Percentiles rank a stretch among this genome's conserved stretches.
These are phyloP conservation scores for Brachypalpus laphriformis DNA, from an alignment of 2,888 invertebrate genomes.

Conservation along the genomic window DNA sequence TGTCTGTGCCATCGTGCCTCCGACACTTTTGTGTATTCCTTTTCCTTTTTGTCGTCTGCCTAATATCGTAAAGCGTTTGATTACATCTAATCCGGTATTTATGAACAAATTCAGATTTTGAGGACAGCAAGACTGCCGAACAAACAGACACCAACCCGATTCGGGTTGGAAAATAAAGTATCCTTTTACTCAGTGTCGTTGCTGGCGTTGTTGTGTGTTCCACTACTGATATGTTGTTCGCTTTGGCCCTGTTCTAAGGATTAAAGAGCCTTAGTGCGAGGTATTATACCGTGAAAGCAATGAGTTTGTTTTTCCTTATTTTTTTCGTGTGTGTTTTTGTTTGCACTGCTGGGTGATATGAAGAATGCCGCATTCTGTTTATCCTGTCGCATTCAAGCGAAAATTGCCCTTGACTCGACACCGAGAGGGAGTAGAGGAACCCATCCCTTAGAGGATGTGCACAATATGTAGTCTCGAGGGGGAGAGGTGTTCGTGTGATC, in stretches of 20 bases:
- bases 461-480: conserved; percentile 2
- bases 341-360: conserved; percentile 23
- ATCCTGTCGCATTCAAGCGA: conserved; percentile 51
- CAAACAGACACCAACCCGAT: conserved; percentile 32
- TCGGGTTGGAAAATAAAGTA: neutral
- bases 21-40: conserved; percentile 41
- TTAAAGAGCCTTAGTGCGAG: conserved; percentile 41
- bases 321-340: conserved; percentile 3
- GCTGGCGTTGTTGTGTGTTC: conserved; percentile 13
- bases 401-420: conserved; percentile 55
- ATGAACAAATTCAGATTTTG: conserved; percentile 66
- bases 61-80: conserved; percentile 49
- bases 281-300: conserved; percentile 13
- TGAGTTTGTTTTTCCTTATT: conserved; percentile 8
- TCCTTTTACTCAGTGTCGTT: conserved; percentile 18
- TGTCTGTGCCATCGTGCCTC: neutral
- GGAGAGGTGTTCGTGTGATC: conserved; percentile 33
- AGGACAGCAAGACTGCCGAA: conserved; percentile 60
- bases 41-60: conserved; percentile 29
- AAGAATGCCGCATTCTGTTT: conserved; percentile 59
- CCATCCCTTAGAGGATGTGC: conserved; percentile 7
- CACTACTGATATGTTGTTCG: conserved; percentile 6
- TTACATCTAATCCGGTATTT: conserved; percentile 72
- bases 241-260: conserved; percentile 50
- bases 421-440: neutral